phyloP scores from a whole-genome alignment of 2,797 vertebrate species.

The Sebastes cheni region DNA sequence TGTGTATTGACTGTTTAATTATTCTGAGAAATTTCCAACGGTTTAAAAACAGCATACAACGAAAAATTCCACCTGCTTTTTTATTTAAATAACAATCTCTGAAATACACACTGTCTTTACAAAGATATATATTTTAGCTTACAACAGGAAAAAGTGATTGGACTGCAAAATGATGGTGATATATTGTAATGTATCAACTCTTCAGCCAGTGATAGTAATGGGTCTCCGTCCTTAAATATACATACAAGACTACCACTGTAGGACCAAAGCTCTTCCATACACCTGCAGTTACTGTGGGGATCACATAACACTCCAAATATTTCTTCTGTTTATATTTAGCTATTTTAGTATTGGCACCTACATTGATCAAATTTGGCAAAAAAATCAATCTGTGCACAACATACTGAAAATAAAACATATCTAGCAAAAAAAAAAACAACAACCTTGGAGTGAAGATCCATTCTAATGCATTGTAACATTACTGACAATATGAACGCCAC shows the following conservation, averaged over 20 bases:
- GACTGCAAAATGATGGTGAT: slow-evolving; percentile 7
- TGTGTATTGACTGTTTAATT: not conserved
- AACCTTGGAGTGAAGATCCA: not conserved
- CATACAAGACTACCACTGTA: not conserved
- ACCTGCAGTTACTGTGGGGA: not conserved
- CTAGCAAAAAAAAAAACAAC: not conserved
- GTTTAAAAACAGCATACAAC: not conserved
- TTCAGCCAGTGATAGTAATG: not conserved
- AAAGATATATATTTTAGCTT: slow-evolving; percentile 28
- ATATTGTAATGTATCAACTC: not conserved
- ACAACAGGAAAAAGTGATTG: slow-evolving; percentile 11
- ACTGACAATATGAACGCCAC: not conserved
- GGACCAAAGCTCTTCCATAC: not conserved
- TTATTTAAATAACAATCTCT: slow-evolving; percentile 63
- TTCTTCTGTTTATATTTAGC: not conserved
- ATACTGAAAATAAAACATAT: not conserved
- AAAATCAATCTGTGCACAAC: not conserved
- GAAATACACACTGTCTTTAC: slow-evolving; percentile 54
- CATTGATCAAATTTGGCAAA: not conserved
- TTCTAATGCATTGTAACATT: not conserved
- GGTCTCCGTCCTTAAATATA: not conserved
- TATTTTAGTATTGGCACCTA: not conserved
- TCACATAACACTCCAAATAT: not conserved
- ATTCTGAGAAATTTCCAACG: not conserved
- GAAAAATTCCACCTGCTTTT: slow-evolving; percentile 9